Base-by-base conservation (phyloP, 2,113 vertebrate genomes). In the Turdus rufiventris region DNA sequence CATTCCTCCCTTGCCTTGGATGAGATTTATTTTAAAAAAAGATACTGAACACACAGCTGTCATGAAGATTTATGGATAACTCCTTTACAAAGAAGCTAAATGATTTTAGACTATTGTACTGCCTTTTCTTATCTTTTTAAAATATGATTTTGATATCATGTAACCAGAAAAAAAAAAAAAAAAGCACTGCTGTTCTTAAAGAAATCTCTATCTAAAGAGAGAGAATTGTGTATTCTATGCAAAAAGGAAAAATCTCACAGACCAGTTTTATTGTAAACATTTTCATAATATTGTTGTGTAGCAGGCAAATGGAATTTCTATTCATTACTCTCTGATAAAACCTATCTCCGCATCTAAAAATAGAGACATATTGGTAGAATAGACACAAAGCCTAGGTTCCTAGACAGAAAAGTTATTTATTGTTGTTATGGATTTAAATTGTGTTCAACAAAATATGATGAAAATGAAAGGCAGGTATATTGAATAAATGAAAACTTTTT, bases 21-120 rank as follows among this genome's bases (percentile, higher is more conserved):
- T 28, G 28, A 91, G 60, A 89, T 85, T 85, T 93, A 82, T 89
- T 94, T 93, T 33, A 47, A 80, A 94, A 95, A 91, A 47, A 82
- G 85, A 78, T 65, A 94, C 29, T 60, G 65, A 94, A 89, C 33
- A 80, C 56, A 54, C 51, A 93, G 63, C 54, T 95, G 93, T 54
- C 88, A 81, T 57, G 38, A 94, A 91, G 94, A 94, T 94, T 95
- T 89, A 96, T 40, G 92, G 65, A 82, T 88, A 92, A 91, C 57
- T 86, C 51, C 45, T 97, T 94, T 57, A 86, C 61, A 95, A 95
- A 92, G 47, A 89, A 85, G 51, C 57, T 82, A 89, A 91, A 94
- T 6, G 0, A 87, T 89, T 95, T 95, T 85, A 88, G 78, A 91
- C 77, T 43, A 61, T 48, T 85, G 76, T 79, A 63, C 29, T 70